These are phyloP conservation scores for Coregonus ussuriensis DNA, from an alignment of 2,797 vertebrate species.

Conservation along the genomic window DNA sequence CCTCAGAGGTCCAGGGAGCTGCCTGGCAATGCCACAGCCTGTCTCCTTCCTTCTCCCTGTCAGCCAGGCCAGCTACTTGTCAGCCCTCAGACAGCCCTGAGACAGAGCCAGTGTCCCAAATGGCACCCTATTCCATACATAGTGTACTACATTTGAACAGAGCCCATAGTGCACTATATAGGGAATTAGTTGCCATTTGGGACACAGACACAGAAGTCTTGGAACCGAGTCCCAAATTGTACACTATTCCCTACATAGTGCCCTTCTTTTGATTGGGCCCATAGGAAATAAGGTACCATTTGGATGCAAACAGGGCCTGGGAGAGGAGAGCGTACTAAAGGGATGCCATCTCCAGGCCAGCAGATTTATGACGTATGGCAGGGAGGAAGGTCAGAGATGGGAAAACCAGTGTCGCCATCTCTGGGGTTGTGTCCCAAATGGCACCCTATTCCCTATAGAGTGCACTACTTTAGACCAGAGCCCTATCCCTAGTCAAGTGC, in stretches of 20 bases:
- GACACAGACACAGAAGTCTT: neutral
- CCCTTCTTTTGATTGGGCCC: neutral
- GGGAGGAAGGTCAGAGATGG: neutral
- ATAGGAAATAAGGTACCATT: neutral
- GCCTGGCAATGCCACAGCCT: neutral
- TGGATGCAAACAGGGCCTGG: neutral
- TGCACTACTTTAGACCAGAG: neutral
- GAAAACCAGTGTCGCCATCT: neutral
- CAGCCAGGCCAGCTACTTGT: neutral
- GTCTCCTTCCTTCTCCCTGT: neutral
- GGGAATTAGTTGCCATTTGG: neutral
- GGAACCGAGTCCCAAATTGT: neutral
- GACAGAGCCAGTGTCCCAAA: neutral
- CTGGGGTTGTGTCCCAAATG: neutral
- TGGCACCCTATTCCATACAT: neutral
- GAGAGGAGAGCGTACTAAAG: neutral
- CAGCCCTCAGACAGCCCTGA: slow-evolving; percentile 2
- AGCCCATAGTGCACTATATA: neutral
- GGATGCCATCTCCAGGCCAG: neutral
- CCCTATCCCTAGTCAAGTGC: neutral
- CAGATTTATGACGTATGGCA: neutral
- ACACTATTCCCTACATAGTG: neutral
- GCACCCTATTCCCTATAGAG: neutral
- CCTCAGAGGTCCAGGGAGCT: neutral
- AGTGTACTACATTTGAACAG: neutral